Evolutionary conservation across 1,140 invertebrate species (phyloP).

Genomic region (Cotesia glomerata): DNA sequence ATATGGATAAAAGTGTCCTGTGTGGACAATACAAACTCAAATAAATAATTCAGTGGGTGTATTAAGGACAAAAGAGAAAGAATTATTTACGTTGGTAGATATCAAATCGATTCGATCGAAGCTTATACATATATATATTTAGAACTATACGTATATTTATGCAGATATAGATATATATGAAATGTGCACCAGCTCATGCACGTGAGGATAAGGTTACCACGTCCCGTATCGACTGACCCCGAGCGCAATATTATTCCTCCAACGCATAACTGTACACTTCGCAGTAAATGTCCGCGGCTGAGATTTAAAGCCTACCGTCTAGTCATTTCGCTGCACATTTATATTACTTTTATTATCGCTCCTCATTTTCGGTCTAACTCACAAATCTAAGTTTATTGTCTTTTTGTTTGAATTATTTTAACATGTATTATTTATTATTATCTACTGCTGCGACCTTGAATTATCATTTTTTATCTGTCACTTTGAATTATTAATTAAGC

Average conservation of each 20-base stretch:
- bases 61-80: slow-evolving; percentile 23
- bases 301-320: slow-evolving; percentile 7
- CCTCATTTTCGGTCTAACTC: not conserved
- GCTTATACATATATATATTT: not conserved
- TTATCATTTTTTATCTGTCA: too few species aligned
- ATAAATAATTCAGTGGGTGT: slow-evolving; percentile 20
- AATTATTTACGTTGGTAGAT: slow-evolving; percentile 8
- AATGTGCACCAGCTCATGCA: not conserved
- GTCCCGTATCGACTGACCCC: slow-evolving; percentile 26
- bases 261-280: slow-evolving; percentile 26
- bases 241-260: slow-evolving; percentile 24
- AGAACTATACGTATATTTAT: not conserved
- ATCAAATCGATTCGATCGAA: slow-evolving; percentile 5
- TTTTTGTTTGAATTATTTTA: not conserved
- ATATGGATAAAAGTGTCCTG: too few species aligned
- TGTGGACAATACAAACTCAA: slow-evolving; percentile 6
- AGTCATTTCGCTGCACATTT: not conserved
- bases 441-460: too few species aligned
- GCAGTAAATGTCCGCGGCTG: slow-evolving; percentile 25
- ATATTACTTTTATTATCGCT: not conserved
- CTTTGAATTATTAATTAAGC: too few species aligned
- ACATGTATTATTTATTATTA: too few species aligned
- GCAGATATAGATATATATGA: not conserved
- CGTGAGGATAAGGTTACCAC: slow-evolving; percentile 19
- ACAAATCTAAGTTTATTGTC: not conserved